Conservation (phyloP, 2,797 vertebrate genomes). For the Euphonia xanthogaster region DNA sequence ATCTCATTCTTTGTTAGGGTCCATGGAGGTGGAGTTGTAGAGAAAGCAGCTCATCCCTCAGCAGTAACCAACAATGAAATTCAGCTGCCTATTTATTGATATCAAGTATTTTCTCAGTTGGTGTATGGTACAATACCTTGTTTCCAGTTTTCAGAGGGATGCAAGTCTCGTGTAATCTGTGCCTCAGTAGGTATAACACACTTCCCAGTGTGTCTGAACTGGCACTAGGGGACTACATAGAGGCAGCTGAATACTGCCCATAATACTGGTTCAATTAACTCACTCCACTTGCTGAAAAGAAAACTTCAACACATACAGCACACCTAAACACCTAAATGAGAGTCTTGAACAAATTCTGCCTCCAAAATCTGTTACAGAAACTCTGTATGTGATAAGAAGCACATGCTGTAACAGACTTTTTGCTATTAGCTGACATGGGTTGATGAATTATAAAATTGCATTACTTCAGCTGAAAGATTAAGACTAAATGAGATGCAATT, state of each 20-base stretch:
- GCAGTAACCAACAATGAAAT: background rate
- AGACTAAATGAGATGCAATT: background rate
- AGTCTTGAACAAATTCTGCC: background rate
- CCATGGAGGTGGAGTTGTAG: background rate
- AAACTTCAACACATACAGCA: background rate
- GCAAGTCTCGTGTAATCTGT: background rate
- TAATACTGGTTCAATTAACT: background rate
- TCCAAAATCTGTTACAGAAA: background rate
- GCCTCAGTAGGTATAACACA: background rate
- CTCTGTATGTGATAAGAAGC: background rate
- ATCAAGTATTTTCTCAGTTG: background rate
- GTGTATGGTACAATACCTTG: background rate
- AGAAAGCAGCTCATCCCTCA: background rate
- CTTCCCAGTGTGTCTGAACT: background rate
- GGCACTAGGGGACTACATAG: background rate
- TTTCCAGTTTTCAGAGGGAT: background rate
- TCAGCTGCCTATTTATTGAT: background rate
- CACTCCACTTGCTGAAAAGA: background rate
- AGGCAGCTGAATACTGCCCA: background rate
- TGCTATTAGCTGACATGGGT: background rate
- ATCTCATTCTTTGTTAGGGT: background rate
- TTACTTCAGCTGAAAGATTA: background rate
- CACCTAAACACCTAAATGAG: background rate
- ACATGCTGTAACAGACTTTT: background rate
- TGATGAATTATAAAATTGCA: background rate